These are phyloP conservation scores for Aradus depressus DNA, from an alignment of 2,888 invertebrate genomes.

Conservation along the genomic window DNA sequence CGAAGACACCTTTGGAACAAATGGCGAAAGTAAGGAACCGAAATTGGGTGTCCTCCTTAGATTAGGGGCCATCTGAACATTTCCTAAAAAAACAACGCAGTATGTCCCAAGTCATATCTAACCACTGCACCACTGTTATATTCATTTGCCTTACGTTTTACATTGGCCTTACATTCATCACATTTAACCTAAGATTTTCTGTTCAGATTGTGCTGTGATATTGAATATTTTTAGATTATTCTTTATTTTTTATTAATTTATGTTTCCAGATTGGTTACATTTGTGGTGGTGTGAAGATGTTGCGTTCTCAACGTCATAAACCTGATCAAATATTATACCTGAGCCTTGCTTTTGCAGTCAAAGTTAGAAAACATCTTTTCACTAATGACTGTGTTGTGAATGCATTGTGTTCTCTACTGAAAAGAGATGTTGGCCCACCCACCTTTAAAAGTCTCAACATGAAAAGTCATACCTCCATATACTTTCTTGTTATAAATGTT, in stretches of 20 bases:
- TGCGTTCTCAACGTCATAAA: conserved; percentile 67
- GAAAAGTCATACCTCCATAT: conserved; percentile 34
- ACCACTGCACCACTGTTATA: too few species aligned
- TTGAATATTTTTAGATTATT: background rate
- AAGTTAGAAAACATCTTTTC: conserved; percentile 65
- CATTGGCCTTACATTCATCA: background rate
- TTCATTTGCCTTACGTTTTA: background rate
- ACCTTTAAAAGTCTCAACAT: conserved; percentile 28
- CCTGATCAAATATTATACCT: conserved; percentile 67
- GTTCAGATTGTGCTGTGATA: too few species aligned
- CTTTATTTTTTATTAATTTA: background rate
- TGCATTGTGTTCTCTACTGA: conserved; percentile 68
- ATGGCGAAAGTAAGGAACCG: too few species aligned
- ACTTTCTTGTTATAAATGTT: conserved; percentile 74
- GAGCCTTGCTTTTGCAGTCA: conserved; percentile 67
- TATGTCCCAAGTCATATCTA: too few species aligned
- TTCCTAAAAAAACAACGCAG: too few species aligned
- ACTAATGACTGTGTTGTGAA: conserved; percentile 62
- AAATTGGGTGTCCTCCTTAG: too few species aligned
- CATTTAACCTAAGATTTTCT: too few species aligned
- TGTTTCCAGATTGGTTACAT: conserved; percentile 53
- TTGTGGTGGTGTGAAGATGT: conserved; percentile 75
- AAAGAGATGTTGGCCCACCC: conserved; percentile 39
- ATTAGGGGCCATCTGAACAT: too few species aligned
- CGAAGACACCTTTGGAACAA: too few species aligned